These are phyloP conservation scores for Petrocephalus schoutedeni DNA, from an alignment of 2,797 vertebrate species.

Conservation along the genomic window DNA sequence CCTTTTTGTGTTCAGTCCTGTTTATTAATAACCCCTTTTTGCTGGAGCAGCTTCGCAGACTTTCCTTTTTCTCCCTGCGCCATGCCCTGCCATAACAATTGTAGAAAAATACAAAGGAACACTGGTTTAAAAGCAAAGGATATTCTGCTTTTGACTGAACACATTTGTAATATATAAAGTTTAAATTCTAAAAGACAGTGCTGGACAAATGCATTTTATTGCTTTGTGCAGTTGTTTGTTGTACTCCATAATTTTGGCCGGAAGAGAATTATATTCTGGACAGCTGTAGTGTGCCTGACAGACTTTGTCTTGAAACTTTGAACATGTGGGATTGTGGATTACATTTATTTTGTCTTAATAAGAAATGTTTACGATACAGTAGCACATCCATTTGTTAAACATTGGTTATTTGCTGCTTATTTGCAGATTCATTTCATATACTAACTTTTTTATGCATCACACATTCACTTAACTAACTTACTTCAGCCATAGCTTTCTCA, in stretches of 20 bases:
- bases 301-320: constrained; percentile 18
- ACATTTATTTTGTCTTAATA: constrained; percentile 42
- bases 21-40: too few relatives aligned
- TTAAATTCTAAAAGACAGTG: background rate
- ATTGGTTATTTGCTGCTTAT: background rate
- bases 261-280: constrained; percentile 9
- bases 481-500: background rate
- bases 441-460: background rate
- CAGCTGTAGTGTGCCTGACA: background rate
- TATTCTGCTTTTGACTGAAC: background rate
- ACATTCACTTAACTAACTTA: background rate
- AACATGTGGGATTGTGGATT: constrained; percentile 47
- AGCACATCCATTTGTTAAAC: constrained; percentile 27
- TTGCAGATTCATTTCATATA: background rate
- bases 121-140: background rate
- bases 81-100: background rate
- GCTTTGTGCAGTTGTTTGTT: background rate
- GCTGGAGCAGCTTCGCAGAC: too few relatives aligned
- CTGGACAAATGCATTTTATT: background rate
- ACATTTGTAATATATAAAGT: background rate
- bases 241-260: constrained; percentile 4
- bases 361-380: constrained; percentile 48
- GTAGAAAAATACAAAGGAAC: background rate
- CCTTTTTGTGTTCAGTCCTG: too few relatives aligned
- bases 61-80: too few relatives aligned